Conservation (phyloP, 2,888 invertebrate genomes). For the Catocala fraxini region DNA sequence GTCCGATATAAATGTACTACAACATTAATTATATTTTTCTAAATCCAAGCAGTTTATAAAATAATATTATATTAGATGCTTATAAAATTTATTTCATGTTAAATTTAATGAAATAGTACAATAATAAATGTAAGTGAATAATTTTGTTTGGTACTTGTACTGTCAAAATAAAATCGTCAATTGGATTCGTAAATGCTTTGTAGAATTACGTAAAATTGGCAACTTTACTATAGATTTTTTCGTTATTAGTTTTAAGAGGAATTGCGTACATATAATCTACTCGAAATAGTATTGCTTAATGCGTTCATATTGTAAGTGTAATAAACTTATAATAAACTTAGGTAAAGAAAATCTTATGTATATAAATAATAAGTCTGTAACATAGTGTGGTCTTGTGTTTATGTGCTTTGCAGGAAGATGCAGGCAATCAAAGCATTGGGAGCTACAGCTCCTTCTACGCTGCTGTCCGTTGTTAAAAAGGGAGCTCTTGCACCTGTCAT, state of each 20-base stretch:
- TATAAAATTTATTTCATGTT: no score
- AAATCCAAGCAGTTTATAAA: no score
- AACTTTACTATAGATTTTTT: slow-evolving; percentile 35
- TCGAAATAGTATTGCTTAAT: slow-evolving; percentile 39
- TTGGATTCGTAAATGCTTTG: slow-evolving; percentile 20
- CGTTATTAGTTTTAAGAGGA: slow-evolving; percentile 51
- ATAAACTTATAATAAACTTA: neutral
- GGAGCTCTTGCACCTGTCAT: slow-evolving; percentile 80
- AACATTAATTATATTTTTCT: no score
- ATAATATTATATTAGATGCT: no score
- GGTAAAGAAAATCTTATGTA: neutral
- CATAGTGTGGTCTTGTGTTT: slow-evolving; percentile 42
- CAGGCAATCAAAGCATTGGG: slow-evolving; percentile 80
- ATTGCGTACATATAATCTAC: slow-evolving; percentile 46
- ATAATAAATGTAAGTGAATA: no score
- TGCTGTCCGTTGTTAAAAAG: slow-evolving; percentile 80
- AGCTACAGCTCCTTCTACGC: slow-evolving; percentile 71
- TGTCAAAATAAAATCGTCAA: neutral
- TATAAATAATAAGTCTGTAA: slow-evolving; percentile 17
- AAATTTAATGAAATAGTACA: no score
- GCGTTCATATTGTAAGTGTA: slow-evolving; percentile 55
- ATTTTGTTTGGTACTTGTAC: neutral
- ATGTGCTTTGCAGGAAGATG: slow-evolving; percentile 66
- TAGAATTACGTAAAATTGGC: slow-evolving; percentile 69
- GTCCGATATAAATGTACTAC: no score